Percentiles rank a stretch among this genome's conserved stretches.
phyloP scores from a whole-genome alignment of 2,113 vertebrate species.

The Antigone vipio region DNA sequence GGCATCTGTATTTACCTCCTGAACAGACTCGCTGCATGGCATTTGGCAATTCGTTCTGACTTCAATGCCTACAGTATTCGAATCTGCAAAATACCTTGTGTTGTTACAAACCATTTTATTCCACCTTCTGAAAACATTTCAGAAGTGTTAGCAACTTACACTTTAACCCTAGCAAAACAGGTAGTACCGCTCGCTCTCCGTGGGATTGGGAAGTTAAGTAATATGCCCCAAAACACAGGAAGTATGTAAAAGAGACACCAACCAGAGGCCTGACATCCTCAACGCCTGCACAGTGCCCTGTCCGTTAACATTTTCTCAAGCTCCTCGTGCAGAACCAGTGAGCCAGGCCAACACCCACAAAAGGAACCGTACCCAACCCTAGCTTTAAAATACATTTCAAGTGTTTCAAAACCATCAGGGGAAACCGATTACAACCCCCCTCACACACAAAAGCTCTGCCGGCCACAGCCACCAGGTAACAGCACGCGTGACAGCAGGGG shows the following conservation, averaged over 20 bases:
- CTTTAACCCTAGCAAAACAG: background rate
- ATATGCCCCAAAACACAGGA: conserved; percentile 6
- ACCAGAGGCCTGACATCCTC: background rate
- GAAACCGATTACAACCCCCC: background rate
- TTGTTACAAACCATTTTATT: background rate
- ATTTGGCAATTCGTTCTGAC: background rate
- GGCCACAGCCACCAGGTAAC: background rate
- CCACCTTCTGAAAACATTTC: background rate
- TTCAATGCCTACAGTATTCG: fast-evolving
- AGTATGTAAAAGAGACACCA: background rate
- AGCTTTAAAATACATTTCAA: fast-evolving
- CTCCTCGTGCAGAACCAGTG: background rate
- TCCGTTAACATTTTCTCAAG: background rate
- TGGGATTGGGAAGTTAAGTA: conserved; percentile 13
- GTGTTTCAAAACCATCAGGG: background rate
- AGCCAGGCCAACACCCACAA: background rate
- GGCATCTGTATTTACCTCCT: background rate
- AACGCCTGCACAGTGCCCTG: background rate
- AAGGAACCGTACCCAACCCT: background rate
- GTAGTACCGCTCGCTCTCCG: background rate
- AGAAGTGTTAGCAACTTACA: background rate
- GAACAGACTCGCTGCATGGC: background rate
- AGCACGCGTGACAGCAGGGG: background rate
- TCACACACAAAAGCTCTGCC: fast-evolving
- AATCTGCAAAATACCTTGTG: background rate